phyloP scores from a whole-genome alignment of 2,797 vertebrate genomes.

The Eutrigla gurnardus region DNA sequence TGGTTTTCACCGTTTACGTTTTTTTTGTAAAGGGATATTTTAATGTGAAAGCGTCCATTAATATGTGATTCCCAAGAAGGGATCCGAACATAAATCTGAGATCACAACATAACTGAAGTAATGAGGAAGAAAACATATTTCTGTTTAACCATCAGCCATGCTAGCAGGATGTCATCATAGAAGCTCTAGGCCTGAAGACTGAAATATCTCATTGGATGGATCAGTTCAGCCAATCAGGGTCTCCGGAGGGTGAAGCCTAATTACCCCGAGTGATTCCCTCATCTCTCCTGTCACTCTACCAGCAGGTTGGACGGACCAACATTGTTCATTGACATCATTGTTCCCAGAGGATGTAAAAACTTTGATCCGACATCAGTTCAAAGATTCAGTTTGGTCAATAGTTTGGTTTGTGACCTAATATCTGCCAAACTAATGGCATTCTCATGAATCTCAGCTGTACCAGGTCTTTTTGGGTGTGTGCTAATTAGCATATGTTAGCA shows the following conservation, averaged over 20 bases:
- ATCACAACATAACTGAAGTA: neutral
- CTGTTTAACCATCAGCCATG: too few relatives aligned
- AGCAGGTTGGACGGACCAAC: neutral
- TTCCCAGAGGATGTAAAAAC: neutral
- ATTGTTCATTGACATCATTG: too few relatives aligned
- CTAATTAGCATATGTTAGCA: neutral
- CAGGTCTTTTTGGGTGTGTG: too few relatives aligned
- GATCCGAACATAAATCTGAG: neutral
- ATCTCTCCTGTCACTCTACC: too few relatives aligned
- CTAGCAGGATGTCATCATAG: too few relatives aligned
- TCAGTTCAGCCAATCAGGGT: neutral
- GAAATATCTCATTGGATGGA: too few relatives aligned
- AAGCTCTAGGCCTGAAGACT: too few relatives aligned
- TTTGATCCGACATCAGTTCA: neutral
- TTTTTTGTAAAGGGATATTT: neutral
- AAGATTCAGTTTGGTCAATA: neutral
- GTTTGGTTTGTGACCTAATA: neutral
- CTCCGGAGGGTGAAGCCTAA: neutral
- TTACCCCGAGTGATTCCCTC: too few relatives aligned
- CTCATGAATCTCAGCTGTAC: too few relatives aligned
- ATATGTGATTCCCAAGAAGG: neutral
- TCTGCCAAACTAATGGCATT: neutral
- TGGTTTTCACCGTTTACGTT: neutral
- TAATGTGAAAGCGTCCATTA: too few relatives aligned
- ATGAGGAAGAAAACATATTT: conserved; percentile 4